phyloP scores from a whole-genome alignment of 2,888 invertebrate genomes.

The Lottia gigantea region DNA sequence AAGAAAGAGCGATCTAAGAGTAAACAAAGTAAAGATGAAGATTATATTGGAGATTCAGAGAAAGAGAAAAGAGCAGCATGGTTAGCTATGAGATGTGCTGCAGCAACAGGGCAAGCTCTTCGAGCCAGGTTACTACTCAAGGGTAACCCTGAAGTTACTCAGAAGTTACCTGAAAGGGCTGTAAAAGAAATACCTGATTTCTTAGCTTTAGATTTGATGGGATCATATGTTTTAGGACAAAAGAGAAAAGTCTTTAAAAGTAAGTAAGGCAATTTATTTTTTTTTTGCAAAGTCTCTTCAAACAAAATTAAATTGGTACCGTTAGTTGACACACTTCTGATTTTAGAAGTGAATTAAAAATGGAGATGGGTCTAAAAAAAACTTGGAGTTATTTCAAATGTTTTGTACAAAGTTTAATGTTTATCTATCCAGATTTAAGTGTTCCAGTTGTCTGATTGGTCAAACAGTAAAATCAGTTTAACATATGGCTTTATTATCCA shows the following conservation, averaged over 20 bases:
- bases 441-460: too few species aligned
- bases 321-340: too few species aligned
- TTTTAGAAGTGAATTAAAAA: too few species aligned
- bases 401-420: too few species aligned
- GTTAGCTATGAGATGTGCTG: conserved; percentile 63
- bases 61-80: conserved; percentile 58
- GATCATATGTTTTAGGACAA: conserved; percentile 63
- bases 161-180: conserved; percentile 44
- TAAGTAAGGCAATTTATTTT: conserved; percentile 46
- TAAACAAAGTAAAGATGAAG: conserved; percentile 34
- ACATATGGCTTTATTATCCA: too few species aligned
- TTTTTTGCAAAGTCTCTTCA: too few species aligned
- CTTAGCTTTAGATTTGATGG: conserved; percentile 60
- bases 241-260: conserved; percentile 64
- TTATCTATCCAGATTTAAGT: too few species aligned
- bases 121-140: conserved; percentile 50
- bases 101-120: conserved; percentile 56
- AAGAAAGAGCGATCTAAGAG: conserved; percentile 40
- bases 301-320: too few species aligned
- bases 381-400: too few species aligned
- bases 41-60: conserved; percentile 45
- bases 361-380: too few species aligned
- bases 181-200: conserved; percentile 60
- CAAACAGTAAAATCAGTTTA: too few species aligned
- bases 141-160: conserved; percentile 54